Percentiles rank a stretch among this genome's conserved stretches.
Conservation (phyloP, 2,797 vertebrate species). For the Benthosema pterotum region DNA sequence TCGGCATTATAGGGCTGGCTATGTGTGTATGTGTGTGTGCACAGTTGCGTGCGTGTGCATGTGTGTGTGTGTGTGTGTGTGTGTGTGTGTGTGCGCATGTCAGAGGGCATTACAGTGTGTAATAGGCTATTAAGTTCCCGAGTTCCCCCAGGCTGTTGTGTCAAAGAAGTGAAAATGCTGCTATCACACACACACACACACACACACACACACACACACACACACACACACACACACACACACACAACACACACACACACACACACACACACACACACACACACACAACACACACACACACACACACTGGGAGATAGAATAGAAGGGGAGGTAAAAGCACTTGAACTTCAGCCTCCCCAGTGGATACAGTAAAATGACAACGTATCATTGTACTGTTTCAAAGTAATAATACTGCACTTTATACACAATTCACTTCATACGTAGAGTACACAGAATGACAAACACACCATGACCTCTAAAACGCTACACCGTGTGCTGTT, state of each 20-base stretch:
- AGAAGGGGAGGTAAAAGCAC: no score
- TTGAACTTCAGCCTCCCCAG: no score
- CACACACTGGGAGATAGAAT: neutral
- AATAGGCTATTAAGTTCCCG: slow-evolving; percentile 76
- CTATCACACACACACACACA: slow-evolving; percentile 11
- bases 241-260: slow-evolving; percentile 3
- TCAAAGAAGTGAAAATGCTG: slow-evolving; percentile 66
- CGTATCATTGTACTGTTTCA: no score
- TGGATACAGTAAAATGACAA: no score
- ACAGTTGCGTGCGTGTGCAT: neutral
- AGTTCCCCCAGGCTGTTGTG: slow-evolving; percentile 67
- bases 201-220: slow-evolving; percentile 11
- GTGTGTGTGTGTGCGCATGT: slow-evolving; percentile 18
- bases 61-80: neutral
- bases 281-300: slow-evolving; percentile 19
- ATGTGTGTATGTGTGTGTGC: no score
- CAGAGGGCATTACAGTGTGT: slow-evolving; percentile 61
- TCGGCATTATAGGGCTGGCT: no score
- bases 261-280: slow-evolving; percentile 9
- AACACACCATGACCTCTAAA: no score
- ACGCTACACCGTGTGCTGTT: no score
- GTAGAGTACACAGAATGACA: no score
- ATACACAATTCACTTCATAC: no score
- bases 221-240: slow-evolving; percentile 12
- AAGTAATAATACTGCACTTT: no score